Evolutionary conservation across 2,888 invertebrate species (phyloP).

Genomic region (Acrobasis suavella): DNA sequence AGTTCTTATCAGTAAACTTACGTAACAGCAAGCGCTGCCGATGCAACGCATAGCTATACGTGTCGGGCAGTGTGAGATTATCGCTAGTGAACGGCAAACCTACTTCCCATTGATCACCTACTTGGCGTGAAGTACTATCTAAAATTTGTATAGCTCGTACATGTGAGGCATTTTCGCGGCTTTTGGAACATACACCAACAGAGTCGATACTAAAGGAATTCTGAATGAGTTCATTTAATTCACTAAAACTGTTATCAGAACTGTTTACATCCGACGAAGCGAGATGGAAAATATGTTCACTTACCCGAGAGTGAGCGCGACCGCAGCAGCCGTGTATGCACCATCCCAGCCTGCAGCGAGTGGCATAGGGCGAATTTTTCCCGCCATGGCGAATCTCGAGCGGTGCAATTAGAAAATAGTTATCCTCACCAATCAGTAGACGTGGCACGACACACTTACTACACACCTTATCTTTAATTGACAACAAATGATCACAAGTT

Average conservation of each 20-base stretch:
- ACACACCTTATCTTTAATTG: too few relatives aligned
- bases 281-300: slow-evolving; percentile 27
- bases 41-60: slow-evolving; percentile 27
- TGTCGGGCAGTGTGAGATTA: slow-evolving; percentile 29
- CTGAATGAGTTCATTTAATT: slow-evolving; percentile 31
- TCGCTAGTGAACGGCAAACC: slow-evolving; percentile 33
- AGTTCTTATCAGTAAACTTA: slow-evolving; percentile 24
- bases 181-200: slow-evolving; percentile 33
- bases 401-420: too few relatives aligned
- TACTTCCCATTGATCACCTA: slow-evolving; percentile 31
- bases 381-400: too few relatives aligned
- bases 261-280: slow-evolving; percentile 23
- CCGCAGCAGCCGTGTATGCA: slow-evolving; percentile 30
- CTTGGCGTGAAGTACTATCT: slow-evolving; percentile 27
- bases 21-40: slow-evolving; percentile 20
- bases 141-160: slow-evolving; percentile 31
- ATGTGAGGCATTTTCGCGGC: slow-evolving; percentile 33
- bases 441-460: too few relatives aligned
- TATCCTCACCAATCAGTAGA: too few relatives aligned
- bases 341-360: slow-evolving; percentile 31
- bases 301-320: slow-evolving; percentile 28
- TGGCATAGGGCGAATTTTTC: slow-evolving; percentile 22
- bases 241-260: slow-evolving; percentile 12
- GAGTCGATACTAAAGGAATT: slow-evolving; percentile 32
- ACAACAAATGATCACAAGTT: too few relatives aligned